phyloP scores from a whole-genome alignment of 2,113 vertebrate genomes.

The Anolis carolinensis region DNA sequence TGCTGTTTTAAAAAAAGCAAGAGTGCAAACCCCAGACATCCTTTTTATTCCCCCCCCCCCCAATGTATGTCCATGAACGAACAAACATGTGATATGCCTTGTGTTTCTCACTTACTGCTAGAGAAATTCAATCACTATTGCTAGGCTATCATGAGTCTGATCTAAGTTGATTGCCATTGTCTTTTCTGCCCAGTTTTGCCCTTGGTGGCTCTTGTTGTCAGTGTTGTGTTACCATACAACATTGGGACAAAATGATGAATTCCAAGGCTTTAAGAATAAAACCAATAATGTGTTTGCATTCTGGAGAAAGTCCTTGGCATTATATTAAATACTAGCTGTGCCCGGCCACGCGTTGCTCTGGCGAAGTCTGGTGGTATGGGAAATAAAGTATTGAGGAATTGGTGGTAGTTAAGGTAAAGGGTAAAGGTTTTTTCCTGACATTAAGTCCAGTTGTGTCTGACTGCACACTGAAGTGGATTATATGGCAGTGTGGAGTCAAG shows the following conservation, averaged over 20 bases:
- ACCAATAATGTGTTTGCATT: conserved; percentile 31
- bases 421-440: no score
- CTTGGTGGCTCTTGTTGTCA: conserved; percentile 20
- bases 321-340: no score
- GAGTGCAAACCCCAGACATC: no score
- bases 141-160: conserved; percentile 10
- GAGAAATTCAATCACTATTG: background rate
- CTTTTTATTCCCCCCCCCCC: no score
- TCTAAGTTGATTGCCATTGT: background rate
- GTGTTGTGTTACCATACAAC: conserved; percentile 29
- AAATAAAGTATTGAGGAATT: no score
- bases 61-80: conserved; percentile 21
- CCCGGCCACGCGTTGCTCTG: no score
- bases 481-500: no score
- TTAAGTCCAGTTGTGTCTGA: no score
- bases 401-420: no score
- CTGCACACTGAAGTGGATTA: no score
- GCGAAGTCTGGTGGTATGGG: no score
- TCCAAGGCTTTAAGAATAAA: conserved; percentile 50
- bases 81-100: fast-evolving
- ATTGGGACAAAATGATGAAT: conserved; percentile 36
- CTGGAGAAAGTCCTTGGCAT: conserved; percentile 30
- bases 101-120: background rate
- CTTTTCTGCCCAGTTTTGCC: conserved; percentile 44
- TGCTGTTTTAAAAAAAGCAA: no score